Percentiles rank a stretch among this genome's conserved stretches.
Evolutionary conservation across 1,140 invertebrate genomes (phyloP).

Genomic region (Caenorhabditis tropicalis): DNA sequence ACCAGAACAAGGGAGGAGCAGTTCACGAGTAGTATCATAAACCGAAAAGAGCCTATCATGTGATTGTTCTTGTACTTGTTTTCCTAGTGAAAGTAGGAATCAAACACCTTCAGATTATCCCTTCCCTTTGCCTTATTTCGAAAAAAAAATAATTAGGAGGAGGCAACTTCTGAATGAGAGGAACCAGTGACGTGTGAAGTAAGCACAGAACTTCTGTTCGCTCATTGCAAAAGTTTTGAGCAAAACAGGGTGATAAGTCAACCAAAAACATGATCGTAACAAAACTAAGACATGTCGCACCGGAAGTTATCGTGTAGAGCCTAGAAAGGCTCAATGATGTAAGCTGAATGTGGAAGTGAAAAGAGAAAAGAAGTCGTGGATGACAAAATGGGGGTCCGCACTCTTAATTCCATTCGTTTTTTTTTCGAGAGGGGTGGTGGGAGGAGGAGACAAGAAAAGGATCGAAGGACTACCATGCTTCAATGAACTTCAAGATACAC

Average conservation of each 20-base stretch:
- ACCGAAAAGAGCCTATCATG: not conserved
- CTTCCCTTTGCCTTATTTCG: not conserved
- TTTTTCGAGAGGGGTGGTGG: not conserved
- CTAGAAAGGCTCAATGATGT: not conserved
- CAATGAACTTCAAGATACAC: conserved; percentile 12
- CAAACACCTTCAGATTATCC: conserved; percentile 1
- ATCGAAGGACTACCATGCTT: conserved; percentile 40
- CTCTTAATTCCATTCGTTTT: conserved; percentile 32
- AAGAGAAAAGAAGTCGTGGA: conserved; percentile 1
- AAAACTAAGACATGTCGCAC: not conserved
- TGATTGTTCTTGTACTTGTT: conserved; percentile 37
- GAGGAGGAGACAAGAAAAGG: not conserved
- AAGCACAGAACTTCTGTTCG: not conserved
- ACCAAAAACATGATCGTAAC: not conserved
- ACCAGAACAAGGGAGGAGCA: not conserved
- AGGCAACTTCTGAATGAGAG: not conserved
- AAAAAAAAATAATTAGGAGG: conserved; percentile 1
- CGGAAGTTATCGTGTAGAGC: conserved; percentile 11
- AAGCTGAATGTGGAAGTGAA: not conserved
- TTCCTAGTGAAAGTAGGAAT: not conserved
- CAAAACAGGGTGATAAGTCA: too few species aligned
- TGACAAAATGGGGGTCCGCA: conserved; percentile 19
- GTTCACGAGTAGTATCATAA: conserved; percentile 8
- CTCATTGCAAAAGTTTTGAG: too few species aligned
- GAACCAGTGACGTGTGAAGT: not conserved